Evolutionary conservation across 2,797 vertebrate species (phyloP).

Genomic region (Ambastaia sidthimunki): DNA sequence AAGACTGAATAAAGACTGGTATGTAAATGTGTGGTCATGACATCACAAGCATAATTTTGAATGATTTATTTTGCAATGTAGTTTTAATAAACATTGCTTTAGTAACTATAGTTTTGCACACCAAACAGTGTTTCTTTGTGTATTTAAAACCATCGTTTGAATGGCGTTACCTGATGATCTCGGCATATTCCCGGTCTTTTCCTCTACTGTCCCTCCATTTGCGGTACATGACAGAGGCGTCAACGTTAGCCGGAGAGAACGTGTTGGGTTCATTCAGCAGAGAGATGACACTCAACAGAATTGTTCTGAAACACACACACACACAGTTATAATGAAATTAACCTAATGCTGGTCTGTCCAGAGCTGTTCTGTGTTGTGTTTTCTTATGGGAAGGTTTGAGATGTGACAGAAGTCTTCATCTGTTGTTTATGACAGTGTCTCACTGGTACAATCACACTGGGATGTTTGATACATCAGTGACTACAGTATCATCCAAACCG

Average conservation of each 20-base stretch:
- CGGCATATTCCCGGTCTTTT: constrained; percentile 91
- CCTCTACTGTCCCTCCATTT: constrained; percentile 97
- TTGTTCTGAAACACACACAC: constrained; percentile 82
- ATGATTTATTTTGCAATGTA: not conserved
- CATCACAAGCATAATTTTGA: not conserved
- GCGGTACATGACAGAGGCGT: constrained; percentile 96
- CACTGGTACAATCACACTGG: too few relatives aligned
- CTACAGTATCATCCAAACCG: not conserved
- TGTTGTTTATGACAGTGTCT: not conserved
- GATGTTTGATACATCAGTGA: too few relatives aligned
- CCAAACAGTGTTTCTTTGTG: not conserved
- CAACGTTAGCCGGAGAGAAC: constrained; percentile 94
- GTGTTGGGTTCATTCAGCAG: constrained; percentile 96
- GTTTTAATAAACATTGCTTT: not conserved
- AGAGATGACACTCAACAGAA: constrained; percentile 95
- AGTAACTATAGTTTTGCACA: too few relatives aligned
- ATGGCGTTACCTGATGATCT: constrained; percentile 94
- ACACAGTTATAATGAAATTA: constrained; percentile 2
- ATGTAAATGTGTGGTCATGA: not conserved
- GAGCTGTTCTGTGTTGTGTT: too few relatives aligned
- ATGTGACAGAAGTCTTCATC: too few relatives aligned
- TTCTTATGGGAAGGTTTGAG: too few relatives aligned
- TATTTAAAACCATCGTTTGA: not conserved
- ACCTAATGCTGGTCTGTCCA: not conserved
- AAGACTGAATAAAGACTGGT: not conserved